phyloP scores from a whole-genome alignment of 2,797 vertebrate species.

The Chrosomus eos region DNA sequence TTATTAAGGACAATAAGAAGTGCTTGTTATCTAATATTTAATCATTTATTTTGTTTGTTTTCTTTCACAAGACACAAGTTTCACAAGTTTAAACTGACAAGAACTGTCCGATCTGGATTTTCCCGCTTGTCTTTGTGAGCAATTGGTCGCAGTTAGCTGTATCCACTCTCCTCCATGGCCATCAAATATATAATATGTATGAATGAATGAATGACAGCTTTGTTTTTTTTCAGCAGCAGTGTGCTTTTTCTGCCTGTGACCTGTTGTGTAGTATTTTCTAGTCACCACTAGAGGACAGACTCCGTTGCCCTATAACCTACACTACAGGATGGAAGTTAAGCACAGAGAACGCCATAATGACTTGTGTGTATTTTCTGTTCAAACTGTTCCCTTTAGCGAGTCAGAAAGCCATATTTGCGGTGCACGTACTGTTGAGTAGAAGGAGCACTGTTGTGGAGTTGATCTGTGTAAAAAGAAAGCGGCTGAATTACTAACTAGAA shows the following conservation, averaged over 20 bases:
- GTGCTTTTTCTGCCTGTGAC: not conserved
- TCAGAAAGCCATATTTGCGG: not conserved
- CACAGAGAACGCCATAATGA: not conserved
- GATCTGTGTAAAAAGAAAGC: not conserved
- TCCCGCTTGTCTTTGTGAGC: too few relatives aligned
- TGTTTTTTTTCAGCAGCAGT: not conserved
- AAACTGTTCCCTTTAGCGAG: not conserved
- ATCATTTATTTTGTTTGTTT: not conserved
- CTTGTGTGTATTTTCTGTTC: not conserved
- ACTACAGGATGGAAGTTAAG: not conserved
- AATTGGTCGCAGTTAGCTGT: not conserved
- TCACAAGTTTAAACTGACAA: not conserved
- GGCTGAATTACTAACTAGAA: not conserved
- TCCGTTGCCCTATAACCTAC: not conserved
- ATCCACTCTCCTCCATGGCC: not conserved
- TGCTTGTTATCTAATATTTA: not conserved
- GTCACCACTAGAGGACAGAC: conserved; percentile 17
- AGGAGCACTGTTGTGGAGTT: not conserved
- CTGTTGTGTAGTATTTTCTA: not conserved
- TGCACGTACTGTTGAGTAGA: not conserved
- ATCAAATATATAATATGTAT: not conserved
- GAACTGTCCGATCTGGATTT: too few relatives aligned
- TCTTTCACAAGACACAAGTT: not conserved
- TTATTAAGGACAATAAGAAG: not conserved
- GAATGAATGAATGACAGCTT: not conserved